A percentile compares a stretch with the other conserved stretches of the same genome.
Conservation (phyloP, 2,113 vertebrate species). For the Oxygymnocypris stewartii region DNA sequence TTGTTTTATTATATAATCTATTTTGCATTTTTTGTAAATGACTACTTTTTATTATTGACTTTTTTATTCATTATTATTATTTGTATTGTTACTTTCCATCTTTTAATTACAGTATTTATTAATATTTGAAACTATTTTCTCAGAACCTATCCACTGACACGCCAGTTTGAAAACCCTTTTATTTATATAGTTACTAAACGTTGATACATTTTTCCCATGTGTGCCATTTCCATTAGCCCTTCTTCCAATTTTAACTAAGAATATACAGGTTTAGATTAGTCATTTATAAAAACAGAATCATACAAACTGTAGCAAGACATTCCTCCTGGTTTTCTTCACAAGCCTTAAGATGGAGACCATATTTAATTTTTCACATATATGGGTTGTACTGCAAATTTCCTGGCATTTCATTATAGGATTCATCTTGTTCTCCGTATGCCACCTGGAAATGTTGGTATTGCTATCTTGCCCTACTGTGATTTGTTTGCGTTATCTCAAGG, state of each 20-base stretch:
- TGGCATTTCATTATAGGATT: not conserved
- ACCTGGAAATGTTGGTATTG: slow-evolving; percentile 5
- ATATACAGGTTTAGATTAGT: not conserved
- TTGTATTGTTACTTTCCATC: not conserved
- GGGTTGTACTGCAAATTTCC: not conserved
- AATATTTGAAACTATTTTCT: not conserved
- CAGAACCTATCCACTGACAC: not conserved
- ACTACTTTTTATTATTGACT: not conserved
- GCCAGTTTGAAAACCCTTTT: not conserved
- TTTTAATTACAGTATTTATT: not conserved
- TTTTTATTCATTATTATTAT: not conserved
- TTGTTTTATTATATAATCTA: not conserved
- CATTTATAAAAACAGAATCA: not conserved
- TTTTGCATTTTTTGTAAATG: not conserved
- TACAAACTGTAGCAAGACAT: not conserved
- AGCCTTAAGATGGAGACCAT: not conserved
- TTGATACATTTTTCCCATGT: not conserved
- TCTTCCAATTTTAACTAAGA: not conserved
- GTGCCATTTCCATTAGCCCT: not conserved
- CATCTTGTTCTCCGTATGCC: not conserved
- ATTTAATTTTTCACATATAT: not conserved
- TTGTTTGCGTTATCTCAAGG: slow-evolving; percentile 8
- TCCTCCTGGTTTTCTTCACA: not conserved
- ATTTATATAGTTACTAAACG: not conserved
- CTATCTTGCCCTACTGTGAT: not conserved